Evolutionary conservation across 2,888 invertebrate genomes (phyloP).

Genomic region (Epirrhoe tristata): DNA sequence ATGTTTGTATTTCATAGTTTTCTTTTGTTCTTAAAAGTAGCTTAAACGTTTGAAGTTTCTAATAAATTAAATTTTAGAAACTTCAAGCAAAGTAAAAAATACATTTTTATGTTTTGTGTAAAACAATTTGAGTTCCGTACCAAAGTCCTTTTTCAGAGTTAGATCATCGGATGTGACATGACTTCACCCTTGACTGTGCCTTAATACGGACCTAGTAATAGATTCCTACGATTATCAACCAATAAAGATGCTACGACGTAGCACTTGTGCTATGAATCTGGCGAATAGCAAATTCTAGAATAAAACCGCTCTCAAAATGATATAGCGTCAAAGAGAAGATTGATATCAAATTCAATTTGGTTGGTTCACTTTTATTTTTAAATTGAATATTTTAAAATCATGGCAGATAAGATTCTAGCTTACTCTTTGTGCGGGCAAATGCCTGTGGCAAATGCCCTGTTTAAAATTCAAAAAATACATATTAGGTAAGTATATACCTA

Average conservation of each 20-base stretch:
- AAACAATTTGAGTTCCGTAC: background rate
- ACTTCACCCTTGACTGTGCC: background rate
- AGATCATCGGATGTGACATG: background rate
- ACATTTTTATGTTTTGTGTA: background rate
- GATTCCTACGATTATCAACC: background rate
- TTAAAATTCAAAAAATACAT: no score
- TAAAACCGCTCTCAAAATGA: background rate
- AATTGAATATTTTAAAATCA: no score
- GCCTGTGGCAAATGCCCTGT: no score
- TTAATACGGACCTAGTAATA: background rate
- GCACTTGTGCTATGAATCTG: background rate
- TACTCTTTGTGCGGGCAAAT: no score
- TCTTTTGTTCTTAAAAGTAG: slow-evolving; percentile 10
- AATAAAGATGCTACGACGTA: slow-evolving; percentile 1
- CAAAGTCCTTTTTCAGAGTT: background rate
- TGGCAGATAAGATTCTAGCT: no score
- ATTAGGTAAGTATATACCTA: no score
- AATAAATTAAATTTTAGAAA: background rate
- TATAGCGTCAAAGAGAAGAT: background rate
- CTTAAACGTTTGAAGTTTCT: slow-evolving; percentile 15
- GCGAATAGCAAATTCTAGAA: background rate
- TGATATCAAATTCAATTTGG: background rate
- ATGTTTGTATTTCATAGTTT: slow-evolving; percentile 4
- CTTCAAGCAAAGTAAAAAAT: no score
- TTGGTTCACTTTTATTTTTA: background rate